These are phyloP conservation scores for Armadillidium nasatum DNA, from an alignment of 1,140 invertebrate species.

Conservation along the genomic window DNA sequence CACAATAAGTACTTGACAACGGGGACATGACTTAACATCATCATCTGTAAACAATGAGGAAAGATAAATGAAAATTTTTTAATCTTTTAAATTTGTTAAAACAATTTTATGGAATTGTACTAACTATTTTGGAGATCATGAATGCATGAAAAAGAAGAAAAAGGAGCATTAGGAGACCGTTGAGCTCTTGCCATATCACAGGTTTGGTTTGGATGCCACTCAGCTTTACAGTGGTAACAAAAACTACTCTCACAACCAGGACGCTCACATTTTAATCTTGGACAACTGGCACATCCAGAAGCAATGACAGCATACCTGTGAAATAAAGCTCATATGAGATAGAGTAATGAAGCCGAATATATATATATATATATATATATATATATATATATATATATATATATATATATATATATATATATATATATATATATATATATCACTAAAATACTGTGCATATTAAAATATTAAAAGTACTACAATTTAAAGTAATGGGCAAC, in stretches of 20 bases:
- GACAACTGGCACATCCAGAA: constrained; percentile 89
- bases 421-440: too few relatives aligned
- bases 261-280: constrained; percentile 83
- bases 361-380: too few relatives aligned
- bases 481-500: too few relatives aligned
- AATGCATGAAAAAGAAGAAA: constrained; percentile 33
- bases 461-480: too few relatives aligned
- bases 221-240: constrained; percentile 96
- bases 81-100: too few relatives aligned
- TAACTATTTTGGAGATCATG: constrained; percentile 37
- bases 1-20: constrained; percentile 87
- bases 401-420: too few relatives aligned
- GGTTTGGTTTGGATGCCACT: constrained; percentile 96
- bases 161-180: constrained; percentile 43
- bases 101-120: too few relatives aligned
- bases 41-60: constrained; percentile 27
- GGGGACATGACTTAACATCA: constrained; percentile 60
- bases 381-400: too few relatives aligned
- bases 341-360: too few relatives aligned
- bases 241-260: constrained; percentile 88
- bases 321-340: too few relatives aligned
- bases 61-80: too few relatives aligned
- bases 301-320: constrained; percentile 89
- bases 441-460: too few relatives aligned
- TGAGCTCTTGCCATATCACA: constrained; percentile 83